These are phyloP conservation scores for Phymastichus coffea DNA, from an alignment of 1,140 invertebrate genomes.

Conservation along the genomic window DNA sequence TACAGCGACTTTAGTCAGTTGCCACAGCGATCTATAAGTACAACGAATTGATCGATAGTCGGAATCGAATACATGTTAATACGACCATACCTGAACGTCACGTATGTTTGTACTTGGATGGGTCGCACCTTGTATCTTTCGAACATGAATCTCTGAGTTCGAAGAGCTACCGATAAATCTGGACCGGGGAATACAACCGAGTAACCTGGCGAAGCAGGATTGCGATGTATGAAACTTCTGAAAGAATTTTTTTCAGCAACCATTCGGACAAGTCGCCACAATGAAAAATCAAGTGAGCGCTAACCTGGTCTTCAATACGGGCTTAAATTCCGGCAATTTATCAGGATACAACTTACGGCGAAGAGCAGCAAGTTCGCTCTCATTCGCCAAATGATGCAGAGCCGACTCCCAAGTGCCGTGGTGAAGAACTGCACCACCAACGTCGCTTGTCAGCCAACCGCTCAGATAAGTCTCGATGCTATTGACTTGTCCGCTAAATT, in stretches of 20 bases:
- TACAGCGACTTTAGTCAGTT: too few species aligned
- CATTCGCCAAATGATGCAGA: conserved; percentile 68
- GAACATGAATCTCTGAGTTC: conserved; percentile 74
- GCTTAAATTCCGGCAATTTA: conserved; percentile 61
- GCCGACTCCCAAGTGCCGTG: conserved; percentile 80
- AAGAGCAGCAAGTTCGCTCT: conserved; percentile 61
- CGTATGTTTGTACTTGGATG: conserved; percentile 66
- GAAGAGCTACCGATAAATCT: conserved; percentile 75
- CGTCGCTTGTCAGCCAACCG: conserved; percentile 38
- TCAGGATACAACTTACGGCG: conserved; percentile 65
- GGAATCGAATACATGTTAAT: too few species aligned
- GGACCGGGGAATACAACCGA: conserved; percentile 76
- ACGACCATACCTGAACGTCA: conserved; percentile 50
- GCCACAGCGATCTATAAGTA: too few species aligned
- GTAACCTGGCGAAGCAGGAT: conserved; percentile 64
- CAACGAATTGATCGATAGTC: too few species aligned
- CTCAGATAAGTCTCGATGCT: conserved; percentile 71
- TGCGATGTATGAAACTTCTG: conserved; percentile 66
- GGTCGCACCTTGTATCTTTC: conserved; percentile 69
- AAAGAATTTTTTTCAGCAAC: too few species aligned
- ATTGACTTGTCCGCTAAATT: conserved; percentile 72
- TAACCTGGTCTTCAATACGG: conserved; percentile 58
- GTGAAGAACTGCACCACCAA: conserved; percentile 57
- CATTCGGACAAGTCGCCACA: too few species aligned
- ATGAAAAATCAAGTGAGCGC: too few species aligned